Percentiles rank a stretch among this genome's conserved stretches.
phyloP scores from a whole-genome alignment of 2,888 invertebrate genomes.

The Phalera bucephala region DNA sequence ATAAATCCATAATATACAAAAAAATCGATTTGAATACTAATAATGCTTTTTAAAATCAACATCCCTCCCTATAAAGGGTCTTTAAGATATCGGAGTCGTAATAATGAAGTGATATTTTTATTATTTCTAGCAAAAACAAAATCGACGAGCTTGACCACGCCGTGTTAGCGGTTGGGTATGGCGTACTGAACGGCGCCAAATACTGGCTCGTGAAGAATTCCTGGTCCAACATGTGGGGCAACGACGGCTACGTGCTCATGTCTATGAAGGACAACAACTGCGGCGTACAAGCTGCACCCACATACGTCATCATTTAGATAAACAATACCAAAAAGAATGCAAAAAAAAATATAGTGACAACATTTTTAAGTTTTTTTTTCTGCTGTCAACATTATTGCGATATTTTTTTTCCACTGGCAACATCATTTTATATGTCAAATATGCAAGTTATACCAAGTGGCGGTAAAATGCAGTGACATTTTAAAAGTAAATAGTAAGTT shows the following conservation, averaged over 20 bases:
- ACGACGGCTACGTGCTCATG: conserved; percentile 97
- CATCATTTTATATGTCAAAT: conserved; percentile 5
- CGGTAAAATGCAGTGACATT: no score
- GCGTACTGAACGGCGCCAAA: conserved; percentile 89
- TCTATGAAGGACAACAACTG: conserved; percentile 95
- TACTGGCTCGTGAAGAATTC: conserved; percentile 98
- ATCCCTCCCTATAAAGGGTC: no score
- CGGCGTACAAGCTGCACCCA: conserved; percentile 94
- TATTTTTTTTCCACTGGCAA: conserved; percentile 9
- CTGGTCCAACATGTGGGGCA: conserved; percentile 99
- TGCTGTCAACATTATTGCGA: no score
- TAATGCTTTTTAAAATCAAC: no score
- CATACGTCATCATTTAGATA: conserved; percentile 88
- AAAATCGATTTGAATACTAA: no score
- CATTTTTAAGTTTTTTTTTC: no score
- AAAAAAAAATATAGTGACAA: conserved; percentile 6
- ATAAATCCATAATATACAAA: no score
- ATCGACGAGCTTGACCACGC: conserved; percentile 94
- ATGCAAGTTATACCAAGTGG: no score
- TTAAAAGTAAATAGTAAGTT: no score
- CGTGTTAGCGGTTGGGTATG: conserved; percentile 96
- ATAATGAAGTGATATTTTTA: not conserved
- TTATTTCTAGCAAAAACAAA: conserved; percentile 85
- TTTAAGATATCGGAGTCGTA: no score
- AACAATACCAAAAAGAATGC: no score